Evolutionary conservation across 2,888 invertebrate genomes (phyloP), one percentile per base, ranked within the genome.

Genomic region (Tinea pellionella): DNA sequence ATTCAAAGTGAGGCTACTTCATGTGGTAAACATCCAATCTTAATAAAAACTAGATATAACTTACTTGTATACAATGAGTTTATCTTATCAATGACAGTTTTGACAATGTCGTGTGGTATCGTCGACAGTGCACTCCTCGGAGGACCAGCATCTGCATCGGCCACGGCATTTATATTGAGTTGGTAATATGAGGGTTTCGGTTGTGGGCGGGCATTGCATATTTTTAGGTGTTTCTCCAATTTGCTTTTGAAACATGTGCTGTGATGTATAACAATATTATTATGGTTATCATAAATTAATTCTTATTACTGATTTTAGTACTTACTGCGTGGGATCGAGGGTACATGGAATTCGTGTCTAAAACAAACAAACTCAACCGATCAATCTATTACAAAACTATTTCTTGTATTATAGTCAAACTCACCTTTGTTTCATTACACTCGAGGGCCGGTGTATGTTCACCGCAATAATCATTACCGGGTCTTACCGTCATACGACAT

Each of bases 401-500:
- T 24, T 3, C 6, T 24, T 24, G 24, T 24, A 6, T 6, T 2
- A 24, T 6, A 24, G 2, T 3, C 24, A 24, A 6, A 2, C 24
- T 0, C 42, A 78, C 85, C 70, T 75, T 67, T 60, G 71, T 75
- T 60, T 69, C 68, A 16, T 67, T 67, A 16, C 68, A 65, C 59
- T 62, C 67, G 0, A 78, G 80, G 43, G 73, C 70, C 2, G 83
- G 89, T 63, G 89, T 84, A 71, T 93, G 94, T 70, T 94, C 94
- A 0, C 93, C 94, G 70, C 94, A 94, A 71, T 89, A 94, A 62
- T 88, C 78, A 16, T 89, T 88, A 0, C 91, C 92, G n/a, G 89
- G 84, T 63, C 90, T 90, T 4, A 92, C 90, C 0, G 91, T 89
- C 93, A 94, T 94, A 65, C 93, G 91, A 69, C 94, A 94, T 63